Conservation (phyloP, 1,140 invertebrate genomes). For the Micrasema longulum region DNA sequence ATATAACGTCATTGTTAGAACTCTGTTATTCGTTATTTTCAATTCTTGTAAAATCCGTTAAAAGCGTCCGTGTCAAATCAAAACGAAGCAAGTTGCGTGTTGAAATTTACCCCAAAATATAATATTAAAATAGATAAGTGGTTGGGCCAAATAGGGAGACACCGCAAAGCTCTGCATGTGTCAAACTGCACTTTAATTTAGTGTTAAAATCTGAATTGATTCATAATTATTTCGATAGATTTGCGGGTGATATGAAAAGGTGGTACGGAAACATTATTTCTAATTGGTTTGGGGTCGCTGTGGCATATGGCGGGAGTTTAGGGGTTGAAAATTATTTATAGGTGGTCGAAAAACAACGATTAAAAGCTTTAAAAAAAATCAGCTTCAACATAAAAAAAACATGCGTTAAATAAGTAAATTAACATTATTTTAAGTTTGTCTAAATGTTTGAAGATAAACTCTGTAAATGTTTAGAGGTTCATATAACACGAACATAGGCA, state of each 20-base stretch:
- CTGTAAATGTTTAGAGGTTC: too few species aligned
- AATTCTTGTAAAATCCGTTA: conserved; percentile 31
- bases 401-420: too few species aligned
- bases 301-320: neutral
- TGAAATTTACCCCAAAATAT: conserved; percentile 21
- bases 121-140: neutral
- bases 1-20: too few species aligned
- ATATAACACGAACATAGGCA: too few species aligned
- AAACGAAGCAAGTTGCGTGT: conserved; percentile 10
- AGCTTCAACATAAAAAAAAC: too few species aligned
- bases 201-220: conserved; percentile 38
- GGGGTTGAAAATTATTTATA: conserved; percentile 3
- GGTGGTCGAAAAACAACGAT: too few species aligned
- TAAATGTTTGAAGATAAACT: too few species aligned
- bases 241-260: conserved; percentile 7
- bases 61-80: conserved; percentile 32
- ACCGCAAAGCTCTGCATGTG: conserved; percentile 30
- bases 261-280: conserved; percentile 19
- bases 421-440: too few species aligned
- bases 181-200: conserved; percentile 23
- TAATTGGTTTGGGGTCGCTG: conserved; percentile 13
- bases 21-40: conserved; percentile 5
- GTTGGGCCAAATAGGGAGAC: neutral
- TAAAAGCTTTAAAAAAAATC: too few species aligned
- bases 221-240: conserved; percentile 19